These are phyloP conservation scores for Xyrauchen texanus DNA, from an alignment of 2,113 vertebrate genomes.

Conservation along the genomic window DNA sequence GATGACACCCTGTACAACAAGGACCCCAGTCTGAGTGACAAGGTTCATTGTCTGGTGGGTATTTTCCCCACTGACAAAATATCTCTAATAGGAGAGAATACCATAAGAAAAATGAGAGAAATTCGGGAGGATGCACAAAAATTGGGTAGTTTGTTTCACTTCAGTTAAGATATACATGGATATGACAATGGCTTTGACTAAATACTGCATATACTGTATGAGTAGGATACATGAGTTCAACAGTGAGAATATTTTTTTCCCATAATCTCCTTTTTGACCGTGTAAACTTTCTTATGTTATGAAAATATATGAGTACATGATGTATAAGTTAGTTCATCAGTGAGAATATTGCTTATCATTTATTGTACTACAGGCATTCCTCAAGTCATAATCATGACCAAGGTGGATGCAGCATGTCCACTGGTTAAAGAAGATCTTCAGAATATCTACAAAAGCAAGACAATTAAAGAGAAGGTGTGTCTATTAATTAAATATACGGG, in stretches of 20 bases:
- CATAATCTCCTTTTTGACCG: too few species aligned
- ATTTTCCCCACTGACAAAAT: conserved; percentile 5
- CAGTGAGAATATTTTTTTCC: too few species aligned
- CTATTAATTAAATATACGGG: too few species aligned
- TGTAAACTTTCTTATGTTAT: too few species aligned
- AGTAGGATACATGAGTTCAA: too few species aligned
- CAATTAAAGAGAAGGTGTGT: conserved; percentile 15
- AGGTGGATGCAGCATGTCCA: conserved; percentile 8
- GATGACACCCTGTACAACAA: too few species aligned
- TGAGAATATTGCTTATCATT: neutral
- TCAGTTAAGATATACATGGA: neutral
- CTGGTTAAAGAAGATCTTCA: neutral
- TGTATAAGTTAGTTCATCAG: too few species aligned
- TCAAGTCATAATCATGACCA: conserved; percentile 40
- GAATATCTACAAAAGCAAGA: conserved; percentile 14
- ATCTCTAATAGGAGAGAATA: rapidly evolving
- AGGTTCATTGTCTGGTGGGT: conserved; percentile 48
- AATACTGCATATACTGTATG: too few species aligned
- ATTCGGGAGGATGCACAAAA: conserved; percentile 19
- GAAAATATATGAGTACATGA: too few species aligned
- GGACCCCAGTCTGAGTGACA: conserved; percentile 35
- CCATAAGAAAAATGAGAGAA: neutral
- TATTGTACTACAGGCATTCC: neutral
- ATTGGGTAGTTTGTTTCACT: conserved; percentile 51
- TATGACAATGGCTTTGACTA: too few species aligned